Conservation (phyloP, 1,140 invertebrate genomes). For the Bicyclus anynana region DNA sequence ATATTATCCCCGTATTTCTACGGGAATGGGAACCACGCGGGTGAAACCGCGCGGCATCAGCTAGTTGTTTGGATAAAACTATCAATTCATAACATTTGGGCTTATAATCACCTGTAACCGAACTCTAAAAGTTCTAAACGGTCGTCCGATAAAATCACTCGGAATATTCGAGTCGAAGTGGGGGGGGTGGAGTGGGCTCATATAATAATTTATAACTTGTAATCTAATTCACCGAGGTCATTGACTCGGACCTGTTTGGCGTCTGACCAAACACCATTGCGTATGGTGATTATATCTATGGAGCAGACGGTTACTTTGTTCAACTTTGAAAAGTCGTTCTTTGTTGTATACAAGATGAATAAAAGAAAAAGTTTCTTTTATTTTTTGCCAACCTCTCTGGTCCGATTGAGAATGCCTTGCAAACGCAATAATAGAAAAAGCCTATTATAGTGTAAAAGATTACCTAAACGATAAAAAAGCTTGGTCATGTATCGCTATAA, state of each 20-base stretch:
- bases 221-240: constrained; percentile 44
- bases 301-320: background rate
- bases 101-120: background rate
- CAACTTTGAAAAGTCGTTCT: background rate
- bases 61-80: background rate
- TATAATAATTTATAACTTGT: constrained; percentile 42
- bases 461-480: no score
- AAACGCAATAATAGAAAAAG: no score
- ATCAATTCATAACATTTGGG: background rate
- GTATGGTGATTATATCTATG: constrained; percentile 19
- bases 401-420: no score
- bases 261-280: constrained; percentile 33
- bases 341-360: no score
- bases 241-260: constrained; percentile 40
- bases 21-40: no score
- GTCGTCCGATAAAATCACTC: constrained; percentile 18
- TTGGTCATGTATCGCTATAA: no score
- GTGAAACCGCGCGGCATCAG: no score
- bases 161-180: constrained; percentile 33
- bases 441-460: no score
- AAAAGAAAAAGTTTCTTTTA: no score
- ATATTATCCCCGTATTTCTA: no score
- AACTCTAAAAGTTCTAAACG: background rate
- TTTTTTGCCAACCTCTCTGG: no score
- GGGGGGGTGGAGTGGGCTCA: constrained; percentile 3